Conservation (phyloP, 2,797 vertebrate genomes). For the Chrysocyon brachyurus region DNA sequence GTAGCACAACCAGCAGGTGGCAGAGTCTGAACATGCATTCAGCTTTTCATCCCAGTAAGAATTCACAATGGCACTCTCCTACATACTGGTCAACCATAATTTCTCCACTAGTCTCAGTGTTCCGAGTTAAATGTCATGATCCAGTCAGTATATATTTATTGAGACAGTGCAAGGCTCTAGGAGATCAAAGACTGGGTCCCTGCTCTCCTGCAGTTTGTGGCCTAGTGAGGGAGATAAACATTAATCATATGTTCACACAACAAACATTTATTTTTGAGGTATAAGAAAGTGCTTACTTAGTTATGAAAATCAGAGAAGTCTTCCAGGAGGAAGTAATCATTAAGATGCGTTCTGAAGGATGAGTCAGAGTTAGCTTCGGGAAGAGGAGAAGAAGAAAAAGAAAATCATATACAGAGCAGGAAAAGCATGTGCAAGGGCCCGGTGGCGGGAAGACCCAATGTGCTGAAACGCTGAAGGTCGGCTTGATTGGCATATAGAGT, state of each 20-base stretch:
- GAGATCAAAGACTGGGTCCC: background rate
- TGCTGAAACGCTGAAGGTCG: conserved; percentile 4
- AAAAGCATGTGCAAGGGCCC: conserved; percentile 62
- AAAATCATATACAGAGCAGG: background rate
- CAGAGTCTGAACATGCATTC: conserved; percentile 71
- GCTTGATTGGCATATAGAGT: background rate
- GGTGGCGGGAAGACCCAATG: conserved; percentile 12
- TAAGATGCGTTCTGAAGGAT: conserved; percentile 62
- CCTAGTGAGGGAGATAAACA: conserved; percentile 11
- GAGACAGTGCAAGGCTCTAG: background rate
- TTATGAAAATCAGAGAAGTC: conserved; percentile 51
- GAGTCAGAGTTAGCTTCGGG: conserved; percentile 51
- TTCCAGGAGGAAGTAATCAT: conserved; percentile 59
- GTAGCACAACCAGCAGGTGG: conserved; percentile 74
- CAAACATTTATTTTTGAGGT: conserved; percentile 68
- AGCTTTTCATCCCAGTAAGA: conserved; percentile 21
- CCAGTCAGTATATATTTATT: background rate
- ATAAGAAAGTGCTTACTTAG: conserved; percentile 29
- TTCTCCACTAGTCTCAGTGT: conserved; percentile 2
- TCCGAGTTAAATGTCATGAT: conserved; percentile 62
- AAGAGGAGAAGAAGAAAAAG: conserved; percentile 17
- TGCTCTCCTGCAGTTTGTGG: background rate
- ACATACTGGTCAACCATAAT: conserved; percentile 20
- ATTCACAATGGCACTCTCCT: background rate
- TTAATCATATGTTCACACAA: conserved; percentile 46